Evolutionary conservation across 2,797 vertebrate genomes (phyloP).

Genomic region (Semotilus atromaculatus): DNA sequence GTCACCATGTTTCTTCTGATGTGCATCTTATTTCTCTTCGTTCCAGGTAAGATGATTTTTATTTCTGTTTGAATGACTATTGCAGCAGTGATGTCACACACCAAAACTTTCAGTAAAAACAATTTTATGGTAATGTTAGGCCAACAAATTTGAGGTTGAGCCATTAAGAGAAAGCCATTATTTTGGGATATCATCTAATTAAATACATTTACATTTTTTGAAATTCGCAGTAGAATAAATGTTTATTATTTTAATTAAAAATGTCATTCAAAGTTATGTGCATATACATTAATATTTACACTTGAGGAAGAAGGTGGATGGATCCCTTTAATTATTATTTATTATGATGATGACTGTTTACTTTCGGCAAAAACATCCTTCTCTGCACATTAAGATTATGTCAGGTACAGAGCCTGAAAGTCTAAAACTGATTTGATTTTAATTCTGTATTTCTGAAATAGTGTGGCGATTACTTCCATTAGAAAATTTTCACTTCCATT

Average conservation of each 20-base stretch:
- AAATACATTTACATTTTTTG: not conserved
- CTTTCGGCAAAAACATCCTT: not conserved
- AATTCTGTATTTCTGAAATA: not conserved
- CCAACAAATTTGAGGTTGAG: not conserved
- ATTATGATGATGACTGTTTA: not conserved
- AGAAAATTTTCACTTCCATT: not conserved
- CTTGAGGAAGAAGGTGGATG: not conserved
- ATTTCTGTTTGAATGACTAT: not conserved
- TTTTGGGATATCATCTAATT: not conserved
- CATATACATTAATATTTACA: not conserved
- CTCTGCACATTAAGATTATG: not conserved
- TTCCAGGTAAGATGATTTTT: conserved; percentile 73
- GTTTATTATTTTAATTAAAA: not conserved
- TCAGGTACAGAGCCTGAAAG: not conserved
- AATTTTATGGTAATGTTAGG: not conserved
- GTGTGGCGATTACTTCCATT: not conserved
- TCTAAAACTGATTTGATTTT: not conserved
- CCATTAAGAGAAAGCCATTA: not conserved
- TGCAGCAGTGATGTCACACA: not conserved
- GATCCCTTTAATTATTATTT: not conserved
- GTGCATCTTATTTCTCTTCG: conserved; percentile 64
- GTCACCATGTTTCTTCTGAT: conserved; percentile 59
- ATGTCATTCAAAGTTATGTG: not conserved
- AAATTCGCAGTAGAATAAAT: not conserved
- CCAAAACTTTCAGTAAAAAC: not conserved